Base-by-base conservation (phyloP, 2,113 vertebrate genomes). In the Crotalus viridis region DNA sequence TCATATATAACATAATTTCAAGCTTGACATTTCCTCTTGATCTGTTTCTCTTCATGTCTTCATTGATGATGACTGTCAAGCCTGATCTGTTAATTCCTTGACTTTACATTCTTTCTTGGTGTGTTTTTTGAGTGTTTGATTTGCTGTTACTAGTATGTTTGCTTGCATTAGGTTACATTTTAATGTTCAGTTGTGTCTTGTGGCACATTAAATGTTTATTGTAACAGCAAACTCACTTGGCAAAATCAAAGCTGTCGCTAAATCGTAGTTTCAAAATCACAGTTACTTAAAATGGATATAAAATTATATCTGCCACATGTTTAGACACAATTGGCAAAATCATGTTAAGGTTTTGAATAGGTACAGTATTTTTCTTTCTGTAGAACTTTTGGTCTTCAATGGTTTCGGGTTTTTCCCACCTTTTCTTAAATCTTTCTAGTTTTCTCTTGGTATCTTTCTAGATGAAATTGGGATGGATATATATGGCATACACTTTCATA, bases 341-440 rank as follows among this genome's bases (percentile, higher is more conserved):
- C 87, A 0, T 39, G 74, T 54, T 89, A 54, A 48, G 86, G 10
- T 90, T 33, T 86, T 52, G 3, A 89, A n/a, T 51, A 91, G 85
- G 57, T 92, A 86, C 57, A 5, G 10, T 94, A 0, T 89, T 69
- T 89, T 93, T 89, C 74, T 59, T 87, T 93, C 55, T 95, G 93
- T 21, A 56, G 51, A 93, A 33, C 57, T 91, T 91, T 88, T 93
- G 52, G 10, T 95, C 0, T 51, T 89, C 0, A 48, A 33, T 87
- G 56, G 74, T n/a, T 94, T 95, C 88, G 55, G 74, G 94, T 26
- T 89, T 92, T 81, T 21, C 19, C 17, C 17, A 81, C 51, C 51
- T 92, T 55, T 94, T 94, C 0, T 90, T 93, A 69, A 93, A 24
- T 22, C 22, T 96, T 94, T 94, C 95, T 57, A 95, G n/a, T 91